phyloP scores from a whole-genome alignment of 2,113 vertebrate genomes.

The Trachemys scripta region DNA sequence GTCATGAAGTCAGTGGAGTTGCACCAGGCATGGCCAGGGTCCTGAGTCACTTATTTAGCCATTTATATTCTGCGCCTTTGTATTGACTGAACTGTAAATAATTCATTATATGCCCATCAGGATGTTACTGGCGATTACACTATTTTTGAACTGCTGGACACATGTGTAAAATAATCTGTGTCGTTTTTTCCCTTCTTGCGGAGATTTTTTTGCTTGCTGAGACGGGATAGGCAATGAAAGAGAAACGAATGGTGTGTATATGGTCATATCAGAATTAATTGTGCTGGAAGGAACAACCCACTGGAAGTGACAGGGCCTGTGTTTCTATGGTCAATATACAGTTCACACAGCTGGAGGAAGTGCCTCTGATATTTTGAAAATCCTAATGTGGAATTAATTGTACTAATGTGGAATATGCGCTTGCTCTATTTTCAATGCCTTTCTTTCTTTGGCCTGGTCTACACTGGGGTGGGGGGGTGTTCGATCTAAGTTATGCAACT shows the following conservation, averaged over 20 bases:
- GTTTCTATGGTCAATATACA: conserved; percentile 14
- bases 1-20: background rate
- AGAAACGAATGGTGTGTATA: background rate
- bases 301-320: background rate
- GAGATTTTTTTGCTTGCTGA: background rate
- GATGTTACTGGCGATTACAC: background rate
- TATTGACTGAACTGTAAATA: background rate
- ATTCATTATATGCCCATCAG: background rate
- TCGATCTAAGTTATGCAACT: too few relatives aligned
- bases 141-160: background rate
- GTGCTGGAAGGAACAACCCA: background rate
- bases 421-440: background rate
- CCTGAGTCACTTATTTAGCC: background rate
- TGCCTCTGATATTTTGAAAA: background rate
- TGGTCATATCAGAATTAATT: background rate
- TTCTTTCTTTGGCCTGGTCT: background rate
- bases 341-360: background rate
- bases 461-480: too few relatives aligned
- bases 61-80: background rate
- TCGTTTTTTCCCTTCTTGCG: background rate
- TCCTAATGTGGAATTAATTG: background rate
- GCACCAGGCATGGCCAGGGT: background rate
- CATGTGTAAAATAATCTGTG: background rate
- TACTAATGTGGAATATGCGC: background rate
- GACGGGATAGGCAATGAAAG: background rate